phyloP scores from a whole-genome alignment of 2,113 vertebrate genomes.

The Pyrgilauda ruficollis region DNA sequence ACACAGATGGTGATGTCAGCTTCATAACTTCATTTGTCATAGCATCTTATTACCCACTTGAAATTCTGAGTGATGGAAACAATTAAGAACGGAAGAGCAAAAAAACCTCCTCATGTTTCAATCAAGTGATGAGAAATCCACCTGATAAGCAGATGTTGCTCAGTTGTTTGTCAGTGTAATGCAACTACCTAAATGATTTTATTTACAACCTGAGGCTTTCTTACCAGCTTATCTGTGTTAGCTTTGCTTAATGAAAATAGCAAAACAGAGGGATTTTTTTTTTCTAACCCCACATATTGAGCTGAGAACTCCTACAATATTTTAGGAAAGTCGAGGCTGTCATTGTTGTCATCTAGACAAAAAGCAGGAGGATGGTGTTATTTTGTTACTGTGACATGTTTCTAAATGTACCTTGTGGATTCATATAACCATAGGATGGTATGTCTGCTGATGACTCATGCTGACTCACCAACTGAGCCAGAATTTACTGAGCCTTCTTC shows the following conservation, averaged over 20 bases:
- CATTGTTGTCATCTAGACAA: conserved; percentile 35
- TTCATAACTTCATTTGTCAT: neutral
- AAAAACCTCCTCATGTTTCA: neutral
- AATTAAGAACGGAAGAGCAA: neutral
- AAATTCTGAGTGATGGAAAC: neutral
- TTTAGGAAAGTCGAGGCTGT: conserved; percentile 1
- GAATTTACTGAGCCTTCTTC: conserved; percentile 36
- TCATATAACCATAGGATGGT: conserved; percentile 21
- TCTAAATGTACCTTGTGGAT: conserved; percentile 57
- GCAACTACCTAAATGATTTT: neutral
- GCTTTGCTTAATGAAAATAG: conserved; percentile 4
- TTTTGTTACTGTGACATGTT: conserved; percentile 54
- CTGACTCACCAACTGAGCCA: conserved; percentile 58
- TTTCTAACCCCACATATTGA: neutral
- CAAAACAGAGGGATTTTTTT: neutral
- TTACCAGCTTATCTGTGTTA: neutral
- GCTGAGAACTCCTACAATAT: conserved; percentile 2
- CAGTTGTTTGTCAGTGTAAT: neutral
- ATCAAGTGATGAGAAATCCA: neutral
- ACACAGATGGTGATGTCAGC: neutral
- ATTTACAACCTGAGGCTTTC: neutral
- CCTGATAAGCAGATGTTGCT: neutral
- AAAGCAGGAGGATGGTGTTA: conserved; percentile 45
- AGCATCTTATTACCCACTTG: neutral
- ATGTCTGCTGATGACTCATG: conserved; percentile 63